phyloP scores from a whole-genome alignment of 2,888 invertebrate species.

The Drosophila antonietae region DNA sequence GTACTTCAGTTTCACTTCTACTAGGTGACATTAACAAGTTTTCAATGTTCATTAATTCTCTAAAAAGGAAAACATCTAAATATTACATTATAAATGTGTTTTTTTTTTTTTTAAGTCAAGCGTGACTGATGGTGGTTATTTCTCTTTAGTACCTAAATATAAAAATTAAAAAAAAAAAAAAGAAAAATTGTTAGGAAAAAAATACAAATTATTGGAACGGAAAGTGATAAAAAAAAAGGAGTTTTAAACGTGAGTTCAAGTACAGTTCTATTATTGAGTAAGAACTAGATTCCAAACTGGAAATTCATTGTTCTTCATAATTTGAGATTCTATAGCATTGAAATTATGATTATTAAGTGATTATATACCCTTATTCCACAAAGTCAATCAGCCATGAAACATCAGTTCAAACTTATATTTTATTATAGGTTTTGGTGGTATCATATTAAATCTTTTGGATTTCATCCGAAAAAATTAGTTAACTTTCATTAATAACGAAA shows the following conservation, averaged over 20 bases:
- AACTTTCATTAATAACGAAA: not conserved
- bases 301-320: not conserved
- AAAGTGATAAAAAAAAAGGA: not conserved
- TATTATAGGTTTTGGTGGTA: too few relatives aligned
- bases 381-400: too few relatives aligned
- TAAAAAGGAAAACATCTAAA: constrained; percentile 14
- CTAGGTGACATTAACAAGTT: not conserved
- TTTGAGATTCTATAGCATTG: too few relatives aligned
- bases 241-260: too few relatives aligned
- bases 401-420: too few relatives aligned
- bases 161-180: not conserved
- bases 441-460: too few relatives aligned
- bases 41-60: constrained; percentile 6
- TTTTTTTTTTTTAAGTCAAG: constrained; percentile 2
- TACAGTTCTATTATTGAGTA: too few relatives aligned
- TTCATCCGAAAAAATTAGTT: too few relatives aligned
- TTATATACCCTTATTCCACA: too few relatives aligned
- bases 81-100: constrained; percentile 40
- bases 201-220: not conserved
- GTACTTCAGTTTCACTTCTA: constrained; percentile 6
- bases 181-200: not conserved
- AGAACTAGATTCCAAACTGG: too few relatives aligned
- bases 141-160: not conserved
- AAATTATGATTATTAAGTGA: not conserved
- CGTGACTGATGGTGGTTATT: not conserved